Conservation (phyloP, 2,113 vertebrate species). For the Odontesthes bonariensis region DNA sequence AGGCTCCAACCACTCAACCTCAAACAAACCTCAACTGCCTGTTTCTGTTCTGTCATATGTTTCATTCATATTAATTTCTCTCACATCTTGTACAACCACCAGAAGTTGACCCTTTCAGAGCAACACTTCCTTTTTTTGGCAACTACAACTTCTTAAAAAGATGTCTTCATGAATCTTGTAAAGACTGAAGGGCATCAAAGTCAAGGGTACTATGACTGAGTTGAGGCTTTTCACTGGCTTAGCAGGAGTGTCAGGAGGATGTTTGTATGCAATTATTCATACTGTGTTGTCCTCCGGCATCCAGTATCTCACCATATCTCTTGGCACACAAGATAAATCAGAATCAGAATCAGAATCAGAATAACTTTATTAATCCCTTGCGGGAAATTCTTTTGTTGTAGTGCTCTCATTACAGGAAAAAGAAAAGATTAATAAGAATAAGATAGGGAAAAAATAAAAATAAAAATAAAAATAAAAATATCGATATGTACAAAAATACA, state of each 20-base stretch:
- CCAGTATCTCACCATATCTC: constrained; percentile 20
- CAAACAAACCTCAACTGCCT: constrained; percentile 4
- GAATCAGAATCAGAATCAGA: too few relatives aligned
- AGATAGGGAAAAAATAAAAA: too few relatives aligned
- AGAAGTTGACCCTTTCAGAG: constrained; percentile 24
- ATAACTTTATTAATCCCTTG: too few relatives aligned
- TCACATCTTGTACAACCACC: constrained; percentile 7
- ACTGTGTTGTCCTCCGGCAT: constrained; percentile 15
- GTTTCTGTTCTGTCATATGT: not conserved
- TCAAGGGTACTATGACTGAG: not conserved
- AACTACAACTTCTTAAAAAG: not conserved
- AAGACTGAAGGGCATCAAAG: not conserved
- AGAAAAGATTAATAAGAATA: too few relatives aligned
- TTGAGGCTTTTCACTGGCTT: constrained; percentile 24
- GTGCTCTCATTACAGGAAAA: too few relatives aligned
- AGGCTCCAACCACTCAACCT: constrained; percentile 18
- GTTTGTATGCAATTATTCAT: constrained; percentile 20
- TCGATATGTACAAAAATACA: too few relatives aligned
- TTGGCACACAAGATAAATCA: constrained; percentile 35
- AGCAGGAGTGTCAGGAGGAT: constrained; percentile 19
- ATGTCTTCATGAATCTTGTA: not conserved
- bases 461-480: too few relatives aligned
- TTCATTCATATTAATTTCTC: not conserved
- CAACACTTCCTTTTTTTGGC: not conserved
- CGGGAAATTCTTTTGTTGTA: too few relatives aligned